These are phyloP conservation scores for Amblyjoppa fuscipennis DNA, from an alignment of 2,888 invertebrate genomes.

Conservation along the genomic window DNA sequence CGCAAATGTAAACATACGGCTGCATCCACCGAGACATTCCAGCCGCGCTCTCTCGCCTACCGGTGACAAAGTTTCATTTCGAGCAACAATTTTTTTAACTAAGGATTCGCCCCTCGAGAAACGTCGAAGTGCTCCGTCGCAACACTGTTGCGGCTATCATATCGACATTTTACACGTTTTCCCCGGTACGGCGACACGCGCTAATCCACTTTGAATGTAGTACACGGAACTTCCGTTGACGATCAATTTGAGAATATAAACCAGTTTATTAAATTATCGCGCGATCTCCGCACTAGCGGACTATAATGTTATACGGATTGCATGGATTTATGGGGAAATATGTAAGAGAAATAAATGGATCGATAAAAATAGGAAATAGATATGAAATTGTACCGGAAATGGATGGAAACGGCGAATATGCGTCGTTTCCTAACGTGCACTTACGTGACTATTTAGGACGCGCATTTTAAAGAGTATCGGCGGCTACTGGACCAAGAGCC, in stretches of 20 bases:
- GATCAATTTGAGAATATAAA: constrained; percentile 17
- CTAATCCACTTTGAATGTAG: neutral
- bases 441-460: neutral
- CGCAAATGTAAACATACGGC: constrained; percentile 32
- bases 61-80: neutral
- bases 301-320: neutral
- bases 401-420: neutral
- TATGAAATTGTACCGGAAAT: neutral
- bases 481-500: neutral
- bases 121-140: neutral
- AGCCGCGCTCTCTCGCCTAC: neutral
- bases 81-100: constrained; percentile 11
- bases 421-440: neutral
- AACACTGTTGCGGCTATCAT: constrained; percentile 10
- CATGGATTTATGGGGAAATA: neutral
- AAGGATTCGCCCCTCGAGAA: neutral
- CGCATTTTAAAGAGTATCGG: neutral
- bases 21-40: constrained; percentile 25
- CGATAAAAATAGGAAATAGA: neutral
- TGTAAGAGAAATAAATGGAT: neutral
- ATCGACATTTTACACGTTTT: constrained; percentile 25
- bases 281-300: neutral
- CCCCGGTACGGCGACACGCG: neutral
- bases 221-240: neutral
- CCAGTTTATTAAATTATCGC: constrained; percentile 15